These are phyloP conservation scores for Drosophila parabipectinata DNA, from an alignment of 1,140 invertebrate genomes.

Conservation along the genomic window DNA sequence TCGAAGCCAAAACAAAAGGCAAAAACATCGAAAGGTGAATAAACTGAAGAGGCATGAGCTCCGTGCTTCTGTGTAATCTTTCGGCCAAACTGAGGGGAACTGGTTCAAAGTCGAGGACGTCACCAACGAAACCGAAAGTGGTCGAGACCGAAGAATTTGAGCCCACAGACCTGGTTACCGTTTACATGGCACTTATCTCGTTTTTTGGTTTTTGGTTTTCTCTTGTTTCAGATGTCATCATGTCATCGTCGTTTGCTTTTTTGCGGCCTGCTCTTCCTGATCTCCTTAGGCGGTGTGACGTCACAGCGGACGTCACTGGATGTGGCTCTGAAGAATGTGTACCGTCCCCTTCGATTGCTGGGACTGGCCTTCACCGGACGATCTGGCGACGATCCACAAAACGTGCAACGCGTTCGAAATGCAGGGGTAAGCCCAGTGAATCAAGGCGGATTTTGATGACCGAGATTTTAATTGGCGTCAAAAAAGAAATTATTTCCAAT, in stretches of 20 bases:
- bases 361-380: slow-evolving; percentile 65
- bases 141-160: neutral
- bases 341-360: slow-evolving; percentile 65
- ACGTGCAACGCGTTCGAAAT: slow-evolving; percentile 63
- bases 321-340: slow-evolving; percentile 52
- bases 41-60: slow-evolving; percentile 49
- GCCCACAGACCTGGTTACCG: slow-evolving; percentile 10
- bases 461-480: neutral
- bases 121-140: slow-evolving; percentile 63
- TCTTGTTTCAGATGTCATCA: slow-evolving; percentile 37
- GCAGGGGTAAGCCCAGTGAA: slow-evolving; percentile 64
- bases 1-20: slow-evolving; percentile 58
- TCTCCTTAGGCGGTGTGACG: slow-evolving; percentile 45
- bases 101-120: slow-evolving; percentile 76
- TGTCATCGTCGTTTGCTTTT: slow-evolving; percentile 6
- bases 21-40: slow-evolving; percentile 63
- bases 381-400: slow-evolving; percentile 63
- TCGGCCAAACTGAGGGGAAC: slow-evolving; percentile 45
- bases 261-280: slow-evolving; percentile 40
- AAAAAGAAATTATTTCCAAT: slow-evolving; percentile 1
- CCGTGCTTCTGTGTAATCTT: slow-evolving; percentile 52
- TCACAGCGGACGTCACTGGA: slow-evolving; percentile 75
- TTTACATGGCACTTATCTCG: slow-evolving; percentile 23
- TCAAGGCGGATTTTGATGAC: slow-evolving; percentile 18
- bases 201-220: slow-evolving; percentile 10